These are phyloP conservation scores for Ceratosolen fusciceps DNA, from an alignment of 1,140 invertebrate genomes.

Conservation along the genomic window DNA sequence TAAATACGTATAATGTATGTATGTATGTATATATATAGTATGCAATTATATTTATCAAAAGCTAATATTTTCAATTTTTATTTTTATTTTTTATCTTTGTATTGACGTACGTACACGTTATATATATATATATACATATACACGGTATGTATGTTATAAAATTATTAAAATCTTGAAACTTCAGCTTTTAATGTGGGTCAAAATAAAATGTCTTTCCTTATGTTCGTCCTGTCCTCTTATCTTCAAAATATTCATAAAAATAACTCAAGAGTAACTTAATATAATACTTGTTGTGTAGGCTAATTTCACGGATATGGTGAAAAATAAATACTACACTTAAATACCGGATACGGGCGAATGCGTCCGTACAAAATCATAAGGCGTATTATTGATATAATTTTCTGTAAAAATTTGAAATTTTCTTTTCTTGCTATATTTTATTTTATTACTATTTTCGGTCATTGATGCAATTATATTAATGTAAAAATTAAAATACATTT, in stretches of 20 bases:
- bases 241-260: conserved; percentile 53
- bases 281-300: conserved; percentile 59
- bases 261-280: conserved; percentile 53
- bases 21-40: not conserved
- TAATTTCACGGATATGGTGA: conserved; percentile 55
- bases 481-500: not conserved
- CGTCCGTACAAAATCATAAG: conserved; percentile 38
- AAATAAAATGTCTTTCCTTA: not conserved
- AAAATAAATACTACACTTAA: conserved; percentile 68
- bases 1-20: not conserved
- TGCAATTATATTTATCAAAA: conserved; percentile 8
- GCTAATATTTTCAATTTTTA: not conserved
- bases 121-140: not conserved
- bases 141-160: not conserved
- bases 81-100: not conserved
- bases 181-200: not conserved
- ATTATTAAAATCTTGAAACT: not conserved
- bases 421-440: not conserved
- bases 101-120: not conserved
- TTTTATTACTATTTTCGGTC: not conserved
- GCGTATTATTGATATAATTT: not conserved
- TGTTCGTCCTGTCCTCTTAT: conserved; percentile 44
- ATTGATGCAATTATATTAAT: not conserved
- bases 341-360: conserved; percentile 47
- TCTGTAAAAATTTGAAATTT: not conserved